phyloP scores from a whole-genome alignment of 2,797 vertebrate genomes.

The Sebastes matsubarae region DNA sequence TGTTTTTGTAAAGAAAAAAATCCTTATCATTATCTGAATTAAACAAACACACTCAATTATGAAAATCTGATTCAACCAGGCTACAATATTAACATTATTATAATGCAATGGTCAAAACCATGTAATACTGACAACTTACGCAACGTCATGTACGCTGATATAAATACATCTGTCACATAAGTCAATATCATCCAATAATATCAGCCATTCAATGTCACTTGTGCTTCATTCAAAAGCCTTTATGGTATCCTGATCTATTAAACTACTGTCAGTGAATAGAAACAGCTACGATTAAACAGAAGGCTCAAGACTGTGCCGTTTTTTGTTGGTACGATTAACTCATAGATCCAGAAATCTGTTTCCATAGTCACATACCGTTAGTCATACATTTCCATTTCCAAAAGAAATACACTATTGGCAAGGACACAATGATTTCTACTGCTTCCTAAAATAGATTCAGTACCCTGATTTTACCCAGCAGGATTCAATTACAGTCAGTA shows the following conservation, averaged over 20 bases:
- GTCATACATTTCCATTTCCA: neutral
- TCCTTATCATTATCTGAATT: neutral
- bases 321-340: neutral
- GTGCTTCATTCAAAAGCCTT: neutral
- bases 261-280: neutral
- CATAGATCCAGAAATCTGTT: neutral
- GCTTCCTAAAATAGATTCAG: neutral
- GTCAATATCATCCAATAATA: neutral
- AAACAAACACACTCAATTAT: neutral
- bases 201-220: neutral
- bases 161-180: neutral
- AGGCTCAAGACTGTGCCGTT: neutral
- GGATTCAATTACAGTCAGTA: neutral
- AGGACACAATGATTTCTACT: neutral
- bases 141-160: neutral
- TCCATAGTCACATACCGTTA: neutral
- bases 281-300: neutral
- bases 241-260: neutral
- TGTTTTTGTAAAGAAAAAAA: neutral
- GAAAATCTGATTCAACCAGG: no score
- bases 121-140: neutral
- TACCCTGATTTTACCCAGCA: neutral
- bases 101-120: neutral
- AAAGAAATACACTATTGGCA: conserved; percentile 1
- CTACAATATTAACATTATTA: neutral